Evolutionary conservation across 2,888 invertebrate genomes (phyloP), one percentile per base, ranked within the genome.

Genomic region (Chloroclysta siterata): DNA sequence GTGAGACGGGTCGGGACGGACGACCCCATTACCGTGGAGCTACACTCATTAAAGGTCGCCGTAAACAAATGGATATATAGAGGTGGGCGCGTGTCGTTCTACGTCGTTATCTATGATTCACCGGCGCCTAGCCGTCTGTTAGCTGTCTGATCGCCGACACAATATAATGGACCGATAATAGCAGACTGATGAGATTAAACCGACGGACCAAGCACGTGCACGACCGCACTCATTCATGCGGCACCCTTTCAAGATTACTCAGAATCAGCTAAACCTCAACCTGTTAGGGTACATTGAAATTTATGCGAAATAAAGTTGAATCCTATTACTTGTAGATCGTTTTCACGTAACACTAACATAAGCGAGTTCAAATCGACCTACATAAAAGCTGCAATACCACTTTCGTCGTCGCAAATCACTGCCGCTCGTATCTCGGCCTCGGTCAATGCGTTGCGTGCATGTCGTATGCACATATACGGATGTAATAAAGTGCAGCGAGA

Each of bases 391-490:
- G 92, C 86, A 89, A 85, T 90, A 89, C 92, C 92, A 93, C 92
- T 93, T 93, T 93, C 92, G 87, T 83, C 88, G 89, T 91, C 87
- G 91, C 91, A 92, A 92, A 92, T 91, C 92, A 90, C 86, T 82
- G 87, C 82, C 84, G 84, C 79, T 77, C 82, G 86, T 87, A 89
- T 89, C 92, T 89, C 90, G 88, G 89, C 89, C 90, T 92, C 92
- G 92, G 92, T 91, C 91, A 90, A 85, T 87, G 89, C 85, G 87
- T 89, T 85, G 89, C 87, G 88, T 89, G 90, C 85, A 86, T 88
- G 90, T 85, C 84, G 90, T 88, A 88, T 90, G 88, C 88, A 88
- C 90, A 89, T 92, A 89, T 91, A 90, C 87, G 90, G 90, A 84
- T 85, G 87, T 87, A 83, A 85, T 89, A 89, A 90, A 90, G 89